Evolutionary conservation across 2,888 invertebrate species (phyloP).

Genomic region (Watsonalla cultraria): DNA sequence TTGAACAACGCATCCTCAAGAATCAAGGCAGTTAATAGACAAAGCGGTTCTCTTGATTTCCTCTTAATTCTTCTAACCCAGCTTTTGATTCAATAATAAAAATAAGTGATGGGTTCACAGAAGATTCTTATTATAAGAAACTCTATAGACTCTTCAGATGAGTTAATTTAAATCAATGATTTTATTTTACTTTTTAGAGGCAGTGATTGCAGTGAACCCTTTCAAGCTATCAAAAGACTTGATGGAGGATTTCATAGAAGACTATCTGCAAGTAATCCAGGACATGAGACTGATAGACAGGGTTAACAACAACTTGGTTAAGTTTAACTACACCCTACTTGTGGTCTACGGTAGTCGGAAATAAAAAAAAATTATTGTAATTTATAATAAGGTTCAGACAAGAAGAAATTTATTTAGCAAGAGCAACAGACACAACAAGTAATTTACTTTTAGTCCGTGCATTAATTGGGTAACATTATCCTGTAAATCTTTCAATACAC

Average conservation of each 20-base stretch:
- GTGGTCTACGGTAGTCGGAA: conserved; percentile 17
- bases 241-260: conserved; percentile 80
- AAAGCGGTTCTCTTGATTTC: too few species aligned
- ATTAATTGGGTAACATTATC: too few species aligned
- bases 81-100: too few species aligned
- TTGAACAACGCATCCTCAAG: too few species aligned
- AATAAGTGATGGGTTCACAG: too few species aligned
- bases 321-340: conserved; percentile 22
- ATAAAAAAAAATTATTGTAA: conserved; percentile 7
- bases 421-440: background rate
- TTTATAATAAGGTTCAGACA: conserved; percentile 5
- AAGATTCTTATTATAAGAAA: too few species aligned
- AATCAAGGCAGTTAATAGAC: too few species aligned
- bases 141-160: too few species aligned
- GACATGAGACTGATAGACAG: conserved; percentile 50
- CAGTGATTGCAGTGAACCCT: conserved; percentile 84
- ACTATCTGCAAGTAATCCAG: conserved; percentile 74
- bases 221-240: conserved; percentile 81
- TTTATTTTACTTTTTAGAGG: conserved; percentile 65
- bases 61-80: too few species aligned
- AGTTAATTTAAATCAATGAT: too few species aligned
- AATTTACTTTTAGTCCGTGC: too few species aligned
- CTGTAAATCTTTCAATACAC: too few species aligned
- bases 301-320: conserved; percentile 12
- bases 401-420: conserved; percentile 5